These are phyloP conservation scores for Drosophila yakuba DNA, from an alignment of 1,140 invertebrate species.

Conservation along the genomic window DNA sequence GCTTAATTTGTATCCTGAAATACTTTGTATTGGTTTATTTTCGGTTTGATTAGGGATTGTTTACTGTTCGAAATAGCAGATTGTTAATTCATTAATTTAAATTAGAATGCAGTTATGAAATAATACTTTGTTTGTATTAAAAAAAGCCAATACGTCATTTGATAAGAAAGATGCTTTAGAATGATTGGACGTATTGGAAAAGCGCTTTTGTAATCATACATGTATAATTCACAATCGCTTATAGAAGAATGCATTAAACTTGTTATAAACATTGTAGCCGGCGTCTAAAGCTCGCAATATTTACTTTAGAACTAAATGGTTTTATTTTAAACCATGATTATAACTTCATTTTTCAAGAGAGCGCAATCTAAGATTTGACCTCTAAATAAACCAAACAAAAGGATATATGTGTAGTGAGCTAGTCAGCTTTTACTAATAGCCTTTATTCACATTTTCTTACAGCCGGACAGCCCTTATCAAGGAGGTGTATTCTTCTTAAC, in stretches of 20 bases:
- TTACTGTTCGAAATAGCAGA: not conserved
- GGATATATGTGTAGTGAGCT: not conserved
- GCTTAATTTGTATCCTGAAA: not conserved
- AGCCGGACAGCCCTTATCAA: constrained; percentile 99
- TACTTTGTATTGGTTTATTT: constrained; percentile 26
- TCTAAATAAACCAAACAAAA: not conserved
- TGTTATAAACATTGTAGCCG: not conserved
- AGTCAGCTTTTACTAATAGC: not conserved
- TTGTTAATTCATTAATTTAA: not conserved
- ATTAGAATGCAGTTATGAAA: not conserved
- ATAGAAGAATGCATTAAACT: not conserved
- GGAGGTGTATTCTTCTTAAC: constrained; percentile 99
- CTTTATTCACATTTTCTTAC: constrained; percentile 85
- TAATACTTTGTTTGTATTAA: not conserved
- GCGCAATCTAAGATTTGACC: not conserved
- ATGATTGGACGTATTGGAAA: not conserved
- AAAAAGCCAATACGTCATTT: not conserved
- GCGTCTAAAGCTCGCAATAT: not conserved
- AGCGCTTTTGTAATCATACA: not conserved
- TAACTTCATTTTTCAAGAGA: not conserved
- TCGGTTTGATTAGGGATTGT: constrained; percentile 4
- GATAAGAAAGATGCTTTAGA: not conserved
- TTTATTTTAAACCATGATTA: not conserved
- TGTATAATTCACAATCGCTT: not conserved
- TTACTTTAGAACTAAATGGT: too few species aligned